Conservation (phyloP, 1,140 invertebrate species). For the Formica selysi region DNA sequence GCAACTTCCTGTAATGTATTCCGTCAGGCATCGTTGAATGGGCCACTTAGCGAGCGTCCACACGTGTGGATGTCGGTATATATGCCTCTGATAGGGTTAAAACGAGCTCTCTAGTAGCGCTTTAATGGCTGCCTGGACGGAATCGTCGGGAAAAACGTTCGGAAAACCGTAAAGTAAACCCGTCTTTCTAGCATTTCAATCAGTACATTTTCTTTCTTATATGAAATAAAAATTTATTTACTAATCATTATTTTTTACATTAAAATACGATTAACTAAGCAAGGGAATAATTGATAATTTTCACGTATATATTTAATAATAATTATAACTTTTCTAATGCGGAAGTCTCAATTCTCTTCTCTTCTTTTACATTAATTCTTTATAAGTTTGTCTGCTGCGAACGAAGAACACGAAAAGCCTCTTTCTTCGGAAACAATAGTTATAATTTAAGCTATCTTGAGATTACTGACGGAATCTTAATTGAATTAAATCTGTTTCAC, state of each 20-base stretch:
- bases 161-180: not conserved
- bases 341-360: not conserved
- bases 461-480: not conserved
- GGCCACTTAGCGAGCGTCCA: conserved; percentile 78
- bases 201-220: not conserved
- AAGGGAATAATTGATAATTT: not conserved
- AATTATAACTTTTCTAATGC: not conserved
- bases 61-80: conserved; percentile 26
- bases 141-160: conserved; percentile 7
- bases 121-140: conserved; percentile 66
- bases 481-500: not conserved
- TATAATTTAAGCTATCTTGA: not conserved
- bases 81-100: conserved; percentile 37
- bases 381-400: not conserved
- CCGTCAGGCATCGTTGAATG: conserved; percentile 78
- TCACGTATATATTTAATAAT: not conserved
- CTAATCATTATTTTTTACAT: not conserved
- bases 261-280: not conserved
- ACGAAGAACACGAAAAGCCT: not conserved
- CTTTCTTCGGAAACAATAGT: not conserved
- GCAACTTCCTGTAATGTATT: conserved; percentile 82
- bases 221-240: not conserved
- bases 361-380: not conserved
- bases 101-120: conserved; percentile 57
- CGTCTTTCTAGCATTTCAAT: conserved; percentile 24